Base-by-base conservation (phyloP, 2,113 vertebrate genomes). In the Axis porcinus region DNA sequence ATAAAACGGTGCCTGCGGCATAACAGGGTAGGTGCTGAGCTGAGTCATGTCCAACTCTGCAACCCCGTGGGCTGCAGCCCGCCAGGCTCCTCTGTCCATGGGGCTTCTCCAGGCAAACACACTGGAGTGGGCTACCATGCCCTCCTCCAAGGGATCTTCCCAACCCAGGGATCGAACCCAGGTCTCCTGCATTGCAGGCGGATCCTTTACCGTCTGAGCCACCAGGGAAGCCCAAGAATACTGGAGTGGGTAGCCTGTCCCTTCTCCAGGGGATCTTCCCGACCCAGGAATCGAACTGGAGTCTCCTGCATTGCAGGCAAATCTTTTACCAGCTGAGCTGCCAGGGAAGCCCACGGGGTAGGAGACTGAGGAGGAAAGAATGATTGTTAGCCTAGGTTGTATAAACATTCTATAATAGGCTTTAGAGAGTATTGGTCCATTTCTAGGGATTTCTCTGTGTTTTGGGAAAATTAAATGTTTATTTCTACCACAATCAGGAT, bases 1-100 rank as follows among this genome's bases (percentile, higher is more conserved):
- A 92, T 99, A 30, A 99, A 99, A 97, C 99, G 99, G 58, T 99
- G 99, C 95, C 99, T 99, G 82, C 99, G 99, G 90, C 99, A 99
- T 95, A 99, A 99, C 98, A 99, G 99, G 99, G 99, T 99, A 98
- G 95, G 97, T 97, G 50, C 25, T 27, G 25, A 27, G 25, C 67
- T 2, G 5, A 36, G 64, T 19, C 19, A 1, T 67, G 62, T 19
- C 5, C 64, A 21, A 36, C 33, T 21, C 33, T 67, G 19, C 2
- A 1, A 70, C 19, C 19, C 67, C 23, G 2, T 40, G 67, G n/a
- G 23, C 67, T 74, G 5, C 2, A 74, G n/a, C 67, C 67, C 0
- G 11, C 67, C 36, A 74, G 67, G 19, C n/a, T 74, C 19, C n/a
- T 74, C 36, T 74, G 67, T 74, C 19, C n/a, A 23, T 74, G 67